These are phyloP conservation scores for Pitta sordida DNA, from an alignment of 2,113 vertebrate species.

Conservation along the genomic window DNA sequence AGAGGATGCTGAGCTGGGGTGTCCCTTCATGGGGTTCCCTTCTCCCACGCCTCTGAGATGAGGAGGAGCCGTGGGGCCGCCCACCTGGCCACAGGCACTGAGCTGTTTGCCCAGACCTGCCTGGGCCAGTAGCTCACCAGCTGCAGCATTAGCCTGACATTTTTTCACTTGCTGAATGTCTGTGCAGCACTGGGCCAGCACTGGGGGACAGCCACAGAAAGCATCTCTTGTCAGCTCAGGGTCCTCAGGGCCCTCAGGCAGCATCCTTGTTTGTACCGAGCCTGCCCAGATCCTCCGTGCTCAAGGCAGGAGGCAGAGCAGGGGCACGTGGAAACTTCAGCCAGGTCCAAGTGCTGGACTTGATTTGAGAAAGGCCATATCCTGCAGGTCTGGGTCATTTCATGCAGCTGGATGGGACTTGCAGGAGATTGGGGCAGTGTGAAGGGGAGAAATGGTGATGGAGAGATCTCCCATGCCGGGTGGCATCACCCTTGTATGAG, in stretches of 20 bases:
- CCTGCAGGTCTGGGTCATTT: neutral
- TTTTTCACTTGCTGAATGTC: neutral
- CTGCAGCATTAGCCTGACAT: neutral
- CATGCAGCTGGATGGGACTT: accelerated
- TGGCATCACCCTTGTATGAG: accelerated
- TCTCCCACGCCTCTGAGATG: accelerated
- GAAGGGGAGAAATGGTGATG: neutral
- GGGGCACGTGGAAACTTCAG: accelerated
- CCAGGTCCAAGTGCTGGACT: neutral
- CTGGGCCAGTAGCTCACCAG: neutral
- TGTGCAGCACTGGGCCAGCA: neutral
- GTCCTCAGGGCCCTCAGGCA: neutral
- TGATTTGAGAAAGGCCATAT: neutral
- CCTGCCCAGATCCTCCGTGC: neutral
- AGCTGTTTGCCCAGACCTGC: neutral
- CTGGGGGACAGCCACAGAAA: accelerated
- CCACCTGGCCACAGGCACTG: neutral
- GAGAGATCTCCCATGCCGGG: neutral
- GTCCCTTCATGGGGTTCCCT: neutral
- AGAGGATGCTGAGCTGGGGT: neutral
- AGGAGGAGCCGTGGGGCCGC: neutral
- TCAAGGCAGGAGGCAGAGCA: neutral
- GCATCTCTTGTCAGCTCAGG: accelerated
- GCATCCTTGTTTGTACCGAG: neutral
- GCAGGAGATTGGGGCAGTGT: neutral